Base-by-base conservation (phyloP, 2,888 invertebrate genomes). In the Nesidiocoris tenuis region DNA sequence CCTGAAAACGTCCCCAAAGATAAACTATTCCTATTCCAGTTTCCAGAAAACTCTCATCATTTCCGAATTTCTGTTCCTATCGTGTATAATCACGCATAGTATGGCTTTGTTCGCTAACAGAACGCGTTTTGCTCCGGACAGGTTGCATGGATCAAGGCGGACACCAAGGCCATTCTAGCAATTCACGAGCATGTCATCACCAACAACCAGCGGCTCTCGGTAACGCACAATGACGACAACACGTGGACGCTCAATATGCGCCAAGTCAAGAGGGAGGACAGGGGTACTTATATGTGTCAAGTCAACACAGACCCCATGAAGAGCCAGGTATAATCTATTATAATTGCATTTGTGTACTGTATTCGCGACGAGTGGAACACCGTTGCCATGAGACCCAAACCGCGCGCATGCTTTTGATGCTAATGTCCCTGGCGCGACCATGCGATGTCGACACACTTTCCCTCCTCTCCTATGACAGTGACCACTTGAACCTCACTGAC, bases 121-220 rank as follows among this genome's bases (percentile, higher is more conserved):
- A n/a, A n/a, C n/a, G n/a, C n/a, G n/a, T n/a, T n/a, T n/a, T n/a
- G n/a, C n/a, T n/a, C n/a, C n/a, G n/a, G n/a, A 83, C 86, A 95
- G 95, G 95, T 95, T 83, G 95, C 95, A 81, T 95, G 95, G 95
- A 94, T 95, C 86, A 95, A 95, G 86, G 94, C 94, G 80, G 94
- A 95, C 86, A 94, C 94, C 80, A 95, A 94, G 86, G 95, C 95
- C 81, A 93, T 95, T 84, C 88, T 95, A 84, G 95, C 95, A 80
- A 95, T 95, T 84, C 94, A 95, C 86, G 94, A 95, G 84, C 93
- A 94, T 85, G 95, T 95, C 83, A 95, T 95, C 86, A 94, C 95
- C 82, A 94, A 94, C 88, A 94, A 94, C 87, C 92, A 91, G 81
- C 87, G 95, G 82, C 88, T 94, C 82, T 91, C 92, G 82, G 94